Evolutionary conservation across 2,113 vertebrate species (phyloP).

Genomic region (Lanius ludovicianus): DNA sequence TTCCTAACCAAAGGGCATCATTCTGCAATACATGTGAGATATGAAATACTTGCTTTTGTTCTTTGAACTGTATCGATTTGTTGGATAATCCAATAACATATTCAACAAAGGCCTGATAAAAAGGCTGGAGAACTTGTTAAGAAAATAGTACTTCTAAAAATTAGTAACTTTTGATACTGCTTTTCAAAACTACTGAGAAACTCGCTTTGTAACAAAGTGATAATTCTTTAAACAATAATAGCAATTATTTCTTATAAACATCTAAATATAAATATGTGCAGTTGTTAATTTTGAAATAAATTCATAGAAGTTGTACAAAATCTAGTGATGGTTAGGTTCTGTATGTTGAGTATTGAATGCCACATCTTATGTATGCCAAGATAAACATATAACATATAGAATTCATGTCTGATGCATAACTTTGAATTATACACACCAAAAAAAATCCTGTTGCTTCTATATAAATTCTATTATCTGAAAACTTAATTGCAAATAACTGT

Average conservation of each 20-base stretch:
- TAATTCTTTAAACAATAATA: neutral
- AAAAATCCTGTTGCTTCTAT: neutral
- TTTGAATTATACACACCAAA: neutral
- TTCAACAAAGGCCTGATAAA: neutral
- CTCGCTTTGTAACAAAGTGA: neutral
- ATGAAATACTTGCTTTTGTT: neutral
- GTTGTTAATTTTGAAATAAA: neutral
- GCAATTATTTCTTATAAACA: neutral
- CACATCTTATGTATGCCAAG: neutral
- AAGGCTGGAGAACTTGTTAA: neutral
- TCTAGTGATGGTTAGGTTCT: neutral
- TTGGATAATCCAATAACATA: neutral
- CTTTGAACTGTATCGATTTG: slow-evolving; percentile 20
- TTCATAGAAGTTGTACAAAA: neutral
- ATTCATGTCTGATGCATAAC: neutral
- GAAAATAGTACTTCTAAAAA: neutral
- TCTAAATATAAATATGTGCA: neutral
- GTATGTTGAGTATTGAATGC: neutral
- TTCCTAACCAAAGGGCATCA: neutral
- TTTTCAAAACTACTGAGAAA: neutral
- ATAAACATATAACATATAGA: neutral
- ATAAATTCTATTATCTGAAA: neutral
- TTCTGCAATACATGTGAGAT: neutral
- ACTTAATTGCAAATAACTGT: neutral
- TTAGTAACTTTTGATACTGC: neutral